A percentile compares a stretch with the other conserved stretches of the same genome.
Conservation (phyloP, 2,113 vertebrate genomes). For the Rhinoderma darwinii region DNA sequence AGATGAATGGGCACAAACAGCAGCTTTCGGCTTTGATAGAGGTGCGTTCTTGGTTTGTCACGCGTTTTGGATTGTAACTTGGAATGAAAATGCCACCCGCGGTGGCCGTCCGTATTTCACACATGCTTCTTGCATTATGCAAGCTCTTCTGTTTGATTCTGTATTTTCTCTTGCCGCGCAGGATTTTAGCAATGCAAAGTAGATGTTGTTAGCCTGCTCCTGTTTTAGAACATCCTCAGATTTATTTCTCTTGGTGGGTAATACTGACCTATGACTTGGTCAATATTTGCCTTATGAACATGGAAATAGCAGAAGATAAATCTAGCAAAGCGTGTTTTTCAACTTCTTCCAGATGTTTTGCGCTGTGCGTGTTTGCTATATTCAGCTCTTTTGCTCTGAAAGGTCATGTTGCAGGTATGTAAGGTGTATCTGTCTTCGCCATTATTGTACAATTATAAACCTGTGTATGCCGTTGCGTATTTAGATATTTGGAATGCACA, state of each 20-base stretch:
- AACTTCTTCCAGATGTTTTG: conserved; percentile 45
- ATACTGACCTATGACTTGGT: conserved; percentile 50
- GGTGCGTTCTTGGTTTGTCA: conserved; percentile 70
- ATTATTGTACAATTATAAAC: not conserved
- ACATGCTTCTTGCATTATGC: not conserved
- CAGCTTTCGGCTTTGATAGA: conserved; percentile 85
- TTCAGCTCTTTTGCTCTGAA: conserved; percentile 17
- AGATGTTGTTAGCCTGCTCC: conserved; percentile 22
- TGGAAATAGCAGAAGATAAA: conserved; percentile 29
- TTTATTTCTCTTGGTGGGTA: conserved; percentile 56
- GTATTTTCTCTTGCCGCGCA: conserved; percentile 22
- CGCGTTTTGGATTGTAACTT: not conserved
- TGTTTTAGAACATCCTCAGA: conserved; percentile 40
- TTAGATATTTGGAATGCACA: not conserved
- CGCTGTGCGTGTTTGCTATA: conserved; percentile 21
- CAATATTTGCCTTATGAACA: conserved; percentile 57
- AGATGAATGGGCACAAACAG: conserved; percentile 77
- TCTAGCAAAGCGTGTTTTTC: conserved; percentile 36
- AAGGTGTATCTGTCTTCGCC: not conserved
- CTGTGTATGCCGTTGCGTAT: not conserved
- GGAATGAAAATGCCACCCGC: not conserved
- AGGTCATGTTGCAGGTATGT: conserved; percentile 24
- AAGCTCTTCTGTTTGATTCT: not conserved
- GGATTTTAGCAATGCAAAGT: conserved; percentile 51
- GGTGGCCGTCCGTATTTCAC: not conserved